Conservation (phyloP, 2,888 invertebrate species). For the Glyphotaelius pellucidus region DNA sequence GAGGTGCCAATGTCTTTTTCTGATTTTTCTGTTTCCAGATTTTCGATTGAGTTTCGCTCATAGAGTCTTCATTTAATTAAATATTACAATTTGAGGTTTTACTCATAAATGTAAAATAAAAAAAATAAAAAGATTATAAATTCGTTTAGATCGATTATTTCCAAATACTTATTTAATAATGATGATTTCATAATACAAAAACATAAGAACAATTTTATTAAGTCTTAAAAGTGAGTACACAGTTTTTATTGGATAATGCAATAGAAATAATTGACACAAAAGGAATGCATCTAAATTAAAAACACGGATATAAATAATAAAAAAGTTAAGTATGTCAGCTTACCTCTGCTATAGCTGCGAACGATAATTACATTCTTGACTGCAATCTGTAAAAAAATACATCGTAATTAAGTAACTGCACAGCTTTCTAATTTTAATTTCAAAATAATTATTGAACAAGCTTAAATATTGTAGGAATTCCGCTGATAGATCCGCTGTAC, state of each 20-base stretch:
- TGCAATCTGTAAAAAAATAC: background rate
- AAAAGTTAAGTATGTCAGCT: background rate
- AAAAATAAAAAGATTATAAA: no score
- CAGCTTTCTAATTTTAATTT: background rate
- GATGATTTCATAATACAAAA: no score
- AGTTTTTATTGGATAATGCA: background rate
- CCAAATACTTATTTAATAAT: no score
- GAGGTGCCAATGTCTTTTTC: no score
- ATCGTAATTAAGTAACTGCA: background rate
- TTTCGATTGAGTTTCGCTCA: no score
- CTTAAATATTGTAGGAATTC: background rate
- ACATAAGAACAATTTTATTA: background rate
- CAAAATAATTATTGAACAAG: background rate
- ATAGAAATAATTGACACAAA: background rate
- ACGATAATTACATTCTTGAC: background rate
- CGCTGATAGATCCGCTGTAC: background rate
- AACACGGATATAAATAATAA: background rate
- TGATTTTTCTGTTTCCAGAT: no score
- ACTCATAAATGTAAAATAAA: no score
- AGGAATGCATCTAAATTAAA: background rate
- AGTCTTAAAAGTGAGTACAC: background rate
- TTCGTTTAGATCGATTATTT: no score
- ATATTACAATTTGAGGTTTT: no score
- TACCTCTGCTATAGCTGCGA: background rate
- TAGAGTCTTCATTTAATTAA: no score